Percentiles rank a stretch among this genome's conserved stretches.
Conservation (phyloP, 2,113 vertebrate species). For the Falcunculus frontatus region DNA sequence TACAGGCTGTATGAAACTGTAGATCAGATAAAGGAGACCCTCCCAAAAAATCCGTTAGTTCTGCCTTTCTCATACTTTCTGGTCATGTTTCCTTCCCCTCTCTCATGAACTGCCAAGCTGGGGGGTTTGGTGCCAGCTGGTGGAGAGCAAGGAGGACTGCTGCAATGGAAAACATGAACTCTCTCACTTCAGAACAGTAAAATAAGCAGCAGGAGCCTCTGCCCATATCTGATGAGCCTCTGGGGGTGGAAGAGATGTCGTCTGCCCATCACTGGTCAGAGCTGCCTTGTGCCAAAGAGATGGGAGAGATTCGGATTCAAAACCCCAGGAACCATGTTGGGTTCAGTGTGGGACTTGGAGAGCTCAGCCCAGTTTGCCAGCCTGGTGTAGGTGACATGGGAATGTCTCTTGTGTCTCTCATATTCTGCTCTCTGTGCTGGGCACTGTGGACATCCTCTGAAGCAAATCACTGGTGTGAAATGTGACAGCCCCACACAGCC, state of each 20-base stretch:
- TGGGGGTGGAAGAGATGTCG: background rate
- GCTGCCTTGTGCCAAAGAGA: background rate
- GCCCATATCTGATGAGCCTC: background rate
- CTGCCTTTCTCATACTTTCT: background rate
- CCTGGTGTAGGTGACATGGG: background rate
- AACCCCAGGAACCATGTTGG: background rate
- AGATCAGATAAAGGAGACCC: background rate
- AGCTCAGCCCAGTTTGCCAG: background rate
- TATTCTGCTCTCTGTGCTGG: accelerated
- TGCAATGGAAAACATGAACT: background rate
- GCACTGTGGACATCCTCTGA: background rate
- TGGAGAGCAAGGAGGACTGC: background rate
- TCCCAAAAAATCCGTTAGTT: background rate
- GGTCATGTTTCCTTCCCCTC: background rate
- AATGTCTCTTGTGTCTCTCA: background rate
- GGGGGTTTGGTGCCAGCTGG: background rate
- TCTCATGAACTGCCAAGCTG: background rate
- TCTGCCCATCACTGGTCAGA: background rate
- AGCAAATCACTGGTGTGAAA: background rate
- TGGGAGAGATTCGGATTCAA: background rate
- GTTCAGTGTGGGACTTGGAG: background rate
- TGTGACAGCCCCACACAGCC: accelerated
- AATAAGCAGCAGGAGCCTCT: background rate
- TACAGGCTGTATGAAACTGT: background rate
- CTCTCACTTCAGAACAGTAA: background rate